Percentiles rank a stretch among this genome's conserved stretches.
Conservation (phyloP, 2,113 vertebrate species). For the Rynchops niger region DNA sequence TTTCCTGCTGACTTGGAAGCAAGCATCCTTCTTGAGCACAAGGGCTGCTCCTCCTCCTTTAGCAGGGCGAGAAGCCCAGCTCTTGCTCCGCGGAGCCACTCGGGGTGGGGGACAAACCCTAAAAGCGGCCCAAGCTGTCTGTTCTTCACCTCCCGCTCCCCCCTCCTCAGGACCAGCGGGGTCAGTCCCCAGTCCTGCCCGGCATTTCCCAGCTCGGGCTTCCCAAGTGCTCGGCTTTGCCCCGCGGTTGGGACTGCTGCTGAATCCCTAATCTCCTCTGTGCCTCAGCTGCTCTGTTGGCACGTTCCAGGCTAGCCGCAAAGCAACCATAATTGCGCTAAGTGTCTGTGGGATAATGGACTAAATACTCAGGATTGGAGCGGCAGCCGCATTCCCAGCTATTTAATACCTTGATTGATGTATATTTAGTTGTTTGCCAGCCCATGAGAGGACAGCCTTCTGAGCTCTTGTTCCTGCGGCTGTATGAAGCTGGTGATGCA, state of each 20-base stretch:
- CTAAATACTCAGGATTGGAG: not conserved
- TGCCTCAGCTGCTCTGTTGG: slow-evolving; percentile 21
- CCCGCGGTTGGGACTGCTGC: not conserved
- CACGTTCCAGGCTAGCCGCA: not conserved
- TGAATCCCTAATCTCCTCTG: not conserved
- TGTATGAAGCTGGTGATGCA: not conserved
- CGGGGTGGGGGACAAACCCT: not conserved
- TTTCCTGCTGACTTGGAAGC: not conserved
- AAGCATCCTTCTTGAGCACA: not conserved
- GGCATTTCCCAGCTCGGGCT: not conserved
- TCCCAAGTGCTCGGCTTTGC: not conserved
- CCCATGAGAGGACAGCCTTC: not conserved
- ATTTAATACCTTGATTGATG: slow-evolving; percentile 24
- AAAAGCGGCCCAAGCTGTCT: not conserved
- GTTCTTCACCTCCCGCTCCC: not conserved
- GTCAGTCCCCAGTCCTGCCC: not conserved
- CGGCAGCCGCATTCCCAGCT: not conserved
- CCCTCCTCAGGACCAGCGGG: not conserved
- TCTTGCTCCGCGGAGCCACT: not conserved
- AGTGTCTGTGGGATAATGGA: slow-evolving; percentile 38
- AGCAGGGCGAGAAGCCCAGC: not conserved
- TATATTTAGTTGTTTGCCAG: not conserved
- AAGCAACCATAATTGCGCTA: not conserved
- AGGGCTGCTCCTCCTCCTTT: not conserved
- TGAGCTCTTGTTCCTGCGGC: not conserved